Percentiles rank a stretch among this genome's conserved stretches.
Conservation (phyloP, 1,140 invertebrate species). For the Delia radicum region DNA sequence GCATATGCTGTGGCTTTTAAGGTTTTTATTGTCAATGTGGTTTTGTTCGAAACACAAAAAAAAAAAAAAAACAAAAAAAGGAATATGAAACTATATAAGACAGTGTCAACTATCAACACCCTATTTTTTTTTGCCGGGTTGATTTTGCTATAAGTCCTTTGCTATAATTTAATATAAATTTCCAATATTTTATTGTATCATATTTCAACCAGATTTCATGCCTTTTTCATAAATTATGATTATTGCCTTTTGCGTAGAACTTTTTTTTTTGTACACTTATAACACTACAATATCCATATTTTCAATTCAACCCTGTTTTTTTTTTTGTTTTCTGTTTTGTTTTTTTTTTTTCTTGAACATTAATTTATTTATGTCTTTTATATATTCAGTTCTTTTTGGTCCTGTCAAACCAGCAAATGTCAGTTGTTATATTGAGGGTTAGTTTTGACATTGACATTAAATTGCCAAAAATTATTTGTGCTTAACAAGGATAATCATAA, state of each 20-base stretch:
- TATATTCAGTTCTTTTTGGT: too few species aligned
- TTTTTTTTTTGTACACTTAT: not conserved
- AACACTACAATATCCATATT: not conserved
- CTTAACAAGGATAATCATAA: constrained; percentile 56
- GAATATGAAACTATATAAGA: too few species aligned
- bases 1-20: not conserved
- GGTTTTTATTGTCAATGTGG: not conserved
- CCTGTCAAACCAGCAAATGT: not conserved
- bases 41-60: too few species aligned
- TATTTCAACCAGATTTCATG: constrained; percentile 54
- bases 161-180: constrained; percentile 9
- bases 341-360: too few species aligned
- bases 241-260: constrained; percentile 7
- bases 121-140: too few species aligned
- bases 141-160: not conserved
- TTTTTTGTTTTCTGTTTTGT: not conserved
- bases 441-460: constrained; percentile 39
- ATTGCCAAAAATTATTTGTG: constrained; percentile 49
- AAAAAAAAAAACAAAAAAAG: too few species aligned
- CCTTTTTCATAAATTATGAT: constrained; percentile 28
- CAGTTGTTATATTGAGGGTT: too few species aligned
- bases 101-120: not conserved
- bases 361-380: too few species aligned
- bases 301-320: not conserved
- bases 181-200: constrained; percentile 32